phyloP scores from a whole-genome alignment of 2,888 invertebrate genomes.

The Drosophila paramelanica region DNA sequence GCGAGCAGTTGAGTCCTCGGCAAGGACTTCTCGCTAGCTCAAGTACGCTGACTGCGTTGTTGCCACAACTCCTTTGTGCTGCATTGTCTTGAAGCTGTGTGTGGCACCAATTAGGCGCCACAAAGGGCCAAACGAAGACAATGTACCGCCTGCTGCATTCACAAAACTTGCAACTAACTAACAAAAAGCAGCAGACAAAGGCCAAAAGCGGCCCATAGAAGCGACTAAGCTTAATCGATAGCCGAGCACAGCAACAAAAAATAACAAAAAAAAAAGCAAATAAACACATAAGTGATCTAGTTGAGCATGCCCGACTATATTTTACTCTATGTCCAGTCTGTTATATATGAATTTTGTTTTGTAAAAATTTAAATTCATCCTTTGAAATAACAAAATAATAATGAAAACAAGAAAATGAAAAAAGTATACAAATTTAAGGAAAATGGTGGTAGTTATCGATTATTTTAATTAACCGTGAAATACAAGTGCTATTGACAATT shows the following conservation, averaged over 20 bases:
- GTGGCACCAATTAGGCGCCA: slow-evolving; percentile 22
- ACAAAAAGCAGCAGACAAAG: slow-evolving; percentile 24
- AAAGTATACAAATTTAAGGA: no score
- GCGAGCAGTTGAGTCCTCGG: slow-evolving; percentile 14
- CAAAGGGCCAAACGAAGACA: slow-evolving; percentile 26
- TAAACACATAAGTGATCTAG: neutral
- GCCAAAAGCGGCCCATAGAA: slow-evolving; percentile 41
- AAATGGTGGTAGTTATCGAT: no score
- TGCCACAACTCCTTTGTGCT: slow-evolving; percentile 14
- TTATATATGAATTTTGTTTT: no score
- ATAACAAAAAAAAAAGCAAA: slow-evolving; percentile 1
- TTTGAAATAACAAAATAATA: no score
- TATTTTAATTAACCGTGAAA: no score
- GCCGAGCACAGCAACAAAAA: slow-evolving; percentile 30
- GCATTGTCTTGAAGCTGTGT: slow-evolving; percentile 26
- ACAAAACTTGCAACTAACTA: slow-evolving; percentile 13
- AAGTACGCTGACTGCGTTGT: neutral
- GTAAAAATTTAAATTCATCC: no score
- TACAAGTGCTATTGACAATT: no score
- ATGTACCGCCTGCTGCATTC: slow-evolving; percentile 25
- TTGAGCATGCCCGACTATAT: neutral
- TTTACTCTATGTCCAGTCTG: neutral
- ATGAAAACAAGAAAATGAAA: no score
- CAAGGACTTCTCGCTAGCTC: neutral
- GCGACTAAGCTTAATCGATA: slow-evolving; percentile 71